phyloP scores from a whole-genome alignment of 2,797 vertebrate species.

The Danio kyathit region DNA sequence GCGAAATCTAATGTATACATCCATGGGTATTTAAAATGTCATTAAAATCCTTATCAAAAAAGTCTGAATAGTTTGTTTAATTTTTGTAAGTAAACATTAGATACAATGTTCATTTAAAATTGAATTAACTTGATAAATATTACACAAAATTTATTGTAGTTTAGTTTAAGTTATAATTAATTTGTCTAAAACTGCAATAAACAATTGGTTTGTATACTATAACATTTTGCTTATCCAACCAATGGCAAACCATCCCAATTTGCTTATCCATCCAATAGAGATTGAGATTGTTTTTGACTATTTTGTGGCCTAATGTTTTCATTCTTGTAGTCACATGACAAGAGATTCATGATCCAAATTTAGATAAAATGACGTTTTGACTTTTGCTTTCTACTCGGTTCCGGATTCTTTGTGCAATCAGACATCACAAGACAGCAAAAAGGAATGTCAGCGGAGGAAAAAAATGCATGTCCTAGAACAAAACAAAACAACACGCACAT shows the following conservation, averaged over 20 bases:
- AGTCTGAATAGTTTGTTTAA: too few species aligned
- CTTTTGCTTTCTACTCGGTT: conserved; percentile 20
- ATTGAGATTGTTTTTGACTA: neutral
- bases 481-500: neutral
- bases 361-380: conserved; percentile 14
- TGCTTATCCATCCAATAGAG: neutral
- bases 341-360: conserved; percentile 1
- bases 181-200: too few species aligned
- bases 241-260: too few species aligned
- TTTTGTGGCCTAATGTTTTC: neutral
- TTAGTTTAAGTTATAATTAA: too few species aligned
- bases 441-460: neutral
- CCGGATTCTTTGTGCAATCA: conserved; percentile 18
- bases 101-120: too few species aligned
- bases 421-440: conserved; percentile 24
- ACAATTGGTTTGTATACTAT: too few species aligned
- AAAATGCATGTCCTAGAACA: neutral
- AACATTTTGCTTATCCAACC: neutral
- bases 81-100: too few species aligned
- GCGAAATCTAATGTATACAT: too few species aligned
- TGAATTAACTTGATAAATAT: too few species aligned
- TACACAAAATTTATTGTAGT: too few species aligned
- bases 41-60: too few species aligned
- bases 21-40: too few species aligned
- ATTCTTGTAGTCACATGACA: conserved; percentile 4